A percentile compares a stretch with the other conserved stretches of the same genome.
Evolutionary conservation across 53 echinoderm and acorn worm genomes (phyloP).

Genomic region (Echinometra lucunter): DNA sequence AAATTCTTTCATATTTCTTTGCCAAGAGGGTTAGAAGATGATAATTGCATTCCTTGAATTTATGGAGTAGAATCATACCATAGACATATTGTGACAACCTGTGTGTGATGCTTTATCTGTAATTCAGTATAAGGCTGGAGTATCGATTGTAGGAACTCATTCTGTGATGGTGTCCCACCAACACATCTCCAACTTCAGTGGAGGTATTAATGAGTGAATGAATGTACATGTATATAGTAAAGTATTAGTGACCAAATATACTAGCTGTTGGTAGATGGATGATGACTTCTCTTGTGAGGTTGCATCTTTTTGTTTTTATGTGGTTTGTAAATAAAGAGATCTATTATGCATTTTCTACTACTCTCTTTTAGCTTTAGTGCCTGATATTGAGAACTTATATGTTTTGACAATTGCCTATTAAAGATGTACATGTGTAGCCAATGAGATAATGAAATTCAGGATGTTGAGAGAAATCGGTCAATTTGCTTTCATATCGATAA

Average conservation of each 20-base stretch:
- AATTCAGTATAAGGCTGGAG: background rate
- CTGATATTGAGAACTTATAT: background rate
- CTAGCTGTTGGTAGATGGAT: background rate
- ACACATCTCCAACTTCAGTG: too few species aligned
- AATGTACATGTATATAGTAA: background rate
- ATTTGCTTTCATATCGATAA: background rate
- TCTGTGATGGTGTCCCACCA: background rate
- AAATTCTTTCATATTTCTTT: background rate
- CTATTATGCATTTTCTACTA: background rate
- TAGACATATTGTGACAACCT: too few species aligned
- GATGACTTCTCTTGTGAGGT: background rate
- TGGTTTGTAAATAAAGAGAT: background rate
- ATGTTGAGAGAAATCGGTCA: background rate
- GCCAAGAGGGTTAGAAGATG: background rate
- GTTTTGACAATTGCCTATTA: background rate
- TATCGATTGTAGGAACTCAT: background rate
- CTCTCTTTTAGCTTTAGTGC: background rate
- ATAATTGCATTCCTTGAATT: background rate
- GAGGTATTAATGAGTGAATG: background rate
- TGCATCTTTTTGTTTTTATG: background rate
- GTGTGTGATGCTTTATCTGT: slow-evolving; percentile 20
- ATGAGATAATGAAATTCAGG: background rate
- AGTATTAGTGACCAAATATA: background rate
- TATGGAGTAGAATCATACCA: background rate
- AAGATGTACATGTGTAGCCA: background rate